Percentiles rank a stretch among this genome's conserved stretches.
These are phyloP conservation scores for Passer domesticus DNA, from an alignment of 2,113 vertebrate genomes.

Conservation along the genomic window DNA sequence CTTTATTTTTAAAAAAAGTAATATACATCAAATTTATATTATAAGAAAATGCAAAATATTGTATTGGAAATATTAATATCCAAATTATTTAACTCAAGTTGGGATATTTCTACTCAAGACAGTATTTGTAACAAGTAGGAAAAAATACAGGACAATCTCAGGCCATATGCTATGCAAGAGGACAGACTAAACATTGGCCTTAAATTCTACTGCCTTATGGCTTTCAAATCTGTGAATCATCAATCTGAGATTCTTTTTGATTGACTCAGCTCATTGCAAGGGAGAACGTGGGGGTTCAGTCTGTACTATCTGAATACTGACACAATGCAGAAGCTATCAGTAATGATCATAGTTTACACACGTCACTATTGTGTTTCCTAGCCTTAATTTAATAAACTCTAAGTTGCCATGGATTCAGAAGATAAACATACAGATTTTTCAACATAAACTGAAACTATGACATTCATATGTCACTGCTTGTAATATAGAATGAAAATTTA, in stretches of 20 bases:
- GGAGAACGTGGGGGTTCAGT: not conserved
- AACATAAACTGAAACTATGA: not conserved
- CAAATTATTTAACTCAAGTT: not conserved
- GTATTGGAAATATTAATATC: not conserved
- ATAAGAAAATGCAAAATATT: not conserved
- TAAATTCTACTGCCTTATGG: not conserved
- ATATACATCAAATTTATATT: not conserved
- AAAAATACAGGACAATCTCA: accelerated
- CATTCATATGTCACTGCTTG: not conserved
- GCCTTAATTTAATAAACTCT: not conserved
- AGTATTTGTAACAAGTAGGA: not conserved
- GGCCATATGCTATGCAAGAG: not conserved
- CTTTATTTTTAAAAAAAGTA: not conserved
- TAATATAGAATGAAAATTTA: not conserved
- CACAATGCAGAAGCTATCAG: not conserved
- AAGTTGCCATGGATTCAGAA: not conserved
- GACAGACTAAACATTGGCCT: not conserved
- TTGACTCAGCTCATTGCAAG: not conserved
- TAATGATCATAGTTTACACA: not conserved
- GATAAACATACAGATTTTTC: not conserved
- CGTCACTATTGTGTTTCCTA: not conserved
- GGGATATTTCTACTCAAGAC: not conserved
- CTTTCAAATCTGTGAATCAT: not conserved
- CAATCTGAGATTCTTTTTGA: not conserved
- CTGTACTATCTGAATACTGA: not conserved